Evolutionary conservation across 1,140 invertebrate genomes (phyloP).

Genomic region (Papilio aristodemus): DNA sequence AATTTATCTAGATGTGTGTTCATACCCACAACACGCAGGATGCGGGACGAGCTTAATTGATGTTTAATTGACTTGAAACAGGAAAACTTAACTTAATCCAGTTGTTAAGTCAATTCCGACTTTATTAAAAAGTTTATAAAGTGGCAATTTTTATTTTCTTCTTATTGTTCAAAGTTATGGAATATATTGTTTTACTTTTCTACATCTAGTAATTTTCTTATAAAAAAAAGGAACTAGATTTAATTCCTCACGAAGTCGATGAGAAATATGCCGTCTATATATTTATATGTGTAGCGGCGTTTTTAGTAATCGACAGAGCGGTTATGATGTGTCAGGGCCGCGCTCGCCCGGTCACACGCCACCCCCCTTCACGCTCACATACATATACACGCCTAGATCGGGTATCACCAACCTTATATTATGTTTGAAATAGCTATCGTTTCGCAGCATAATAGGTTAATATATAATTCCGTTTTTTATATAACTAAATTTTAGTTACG

Average conservation of each 20-base stretch:
- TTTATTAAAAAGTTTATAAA: not conserved
- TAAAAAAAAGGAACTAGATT: not conserved
- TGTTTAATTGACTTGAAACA: constrained; percentile 25
- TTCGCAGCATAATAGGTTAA: too few species aligned
- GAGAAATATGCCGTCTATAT: not conserved
- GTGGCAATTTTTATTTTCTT: not conserved
- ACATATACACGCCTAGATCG: not conserved
- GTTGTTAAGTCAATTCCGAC: constrained; percentile 22
- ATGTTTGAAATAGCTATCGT: constrained; percentile 5
- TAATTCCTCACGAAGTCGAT: too few species aligned
- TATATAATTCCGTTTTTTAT: too few species aligned
- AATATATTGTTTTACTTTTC: not conserved
- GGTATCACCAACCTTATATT: not conserved
- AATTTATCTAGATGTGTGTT: constrained; percentile 11
- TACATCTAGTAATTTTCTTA: not conserved
- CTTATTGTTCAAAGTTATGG: not conserved
- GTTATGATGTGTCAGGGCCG: constrained; percentile 51
- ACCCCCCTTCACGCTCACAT: constrained; percentile 35
- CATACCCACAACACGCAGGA: constrained; percentile 26
- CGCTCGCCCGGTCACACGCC: constrained; percentile 52
- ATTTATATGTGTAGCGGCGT: constrained; percentile 10
- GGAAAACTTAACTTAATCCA: constrained; percentile 26
- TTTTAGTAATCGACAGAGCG: constrained; percentile 52
- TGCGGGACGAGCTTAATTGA: constrained; percentile 30
- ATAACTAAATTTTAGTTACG: too few species aligned